Evolutionary conservation across 1,140 invertebrate species (phyloP).

Genomic region (Lycorma delicatula): DNA sequence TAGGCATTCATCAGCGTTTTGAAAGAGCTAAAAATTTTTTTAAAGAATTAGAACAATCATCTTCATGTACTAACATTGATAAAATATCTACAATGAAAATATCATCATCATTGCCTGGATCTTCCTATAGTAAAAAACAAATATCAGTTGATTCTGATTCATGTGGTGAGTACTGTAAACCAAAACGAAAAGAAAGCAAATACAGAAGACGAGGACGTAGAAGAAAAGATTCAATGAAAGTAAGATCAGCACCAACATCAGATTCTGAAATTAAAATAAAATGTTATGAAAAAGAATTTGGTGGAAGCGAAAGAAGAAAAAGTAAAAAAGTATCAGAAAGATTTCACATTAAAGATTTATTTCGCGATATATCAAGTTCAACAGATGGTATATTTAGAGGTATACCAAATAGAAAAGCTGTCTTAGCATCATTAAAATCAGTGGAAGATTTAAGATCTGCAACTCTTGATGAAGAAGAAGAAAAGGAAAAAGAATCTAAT

Average conservation of each 20-base stretch:
- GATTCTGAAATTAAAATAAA: constrained; percentile 26
- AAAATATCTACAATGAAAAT: constrained; percentile 2
- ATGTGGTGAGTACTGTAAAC: background rate
- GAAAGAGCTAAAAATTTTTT: constrained; percentile 17
- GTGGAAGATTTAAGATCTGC: constrained; percentile 41
- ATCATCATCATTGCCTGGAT: background rate
- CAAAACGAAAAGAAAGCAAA: constrained; percentile 4
- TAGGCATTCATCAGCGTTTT: constrained; percentile 6
- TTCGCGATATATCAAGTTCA: constrained; percentile 40
- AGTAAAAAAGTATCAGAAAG: constrained; percentile 44
- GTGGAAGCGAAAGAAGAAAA: constrained; percentile 34
- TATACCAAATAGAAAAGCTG: constrained; percentile 44
- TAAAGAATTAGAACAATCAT: constrained; percentile 11
- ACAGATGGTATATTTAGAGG: constrained; percentile 42
- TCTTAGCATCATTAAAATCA: constrained; percentile 42
- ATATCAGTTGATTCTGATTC: constrained; percentile 14
- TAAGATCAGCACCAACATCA: constrained; percentile 29
- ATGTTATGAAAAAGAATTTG: constrained; percentile 7
- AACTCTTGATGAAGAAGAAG: constrained; percentile 39
- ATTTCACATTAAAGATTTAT: constrained; percentile 43
- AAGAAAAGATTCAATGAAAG: constrained; percentile 14
- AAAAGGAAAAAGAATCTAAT: constrained; percentile 38
- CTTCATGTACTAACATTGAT: background rate
- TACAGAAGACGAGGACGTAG: constrained; percentile 7
- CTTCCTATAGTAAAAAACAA: background rate